Evolutionary conservation across 2,797 vertebrate species (phyloP).

Genomic region (Tokudaia tokunoshimensis): DNA sequence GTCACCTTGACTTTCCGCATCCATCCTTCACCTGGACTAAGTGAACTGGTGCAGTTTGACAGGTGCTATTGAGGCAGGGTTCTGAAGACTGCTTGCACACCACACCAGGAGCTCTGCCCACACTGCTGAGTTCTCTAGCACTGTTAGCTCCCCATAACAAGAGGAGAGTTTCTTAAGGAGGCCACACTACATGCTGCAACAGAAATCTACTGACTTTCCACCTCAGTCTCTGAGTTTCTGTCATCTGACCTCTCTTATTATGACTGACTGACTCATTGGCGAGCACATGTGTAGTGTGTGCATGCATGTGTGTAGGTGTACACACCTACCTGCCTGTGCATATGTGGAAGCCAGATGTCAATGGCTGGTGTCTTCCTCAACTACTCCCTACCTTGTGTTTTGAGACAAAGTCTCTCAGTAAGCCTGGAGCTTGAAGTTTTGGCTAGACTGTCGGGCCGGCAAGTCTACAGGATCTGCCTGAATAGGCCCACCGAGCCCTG

Average conservation of each 20-base stretch:
- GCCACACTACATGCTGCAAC: not conserved
- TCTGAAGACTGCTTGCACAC: not conserved
- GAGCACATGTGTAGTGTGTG: not conserved
- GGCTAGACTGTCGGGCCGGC: not conserved
- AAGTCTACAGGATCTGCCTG: not conserved
- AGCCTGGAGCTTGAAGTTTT: not conserved
- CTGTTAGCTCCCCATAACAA: not conserved
- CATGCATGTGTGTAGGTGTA: not conserved
- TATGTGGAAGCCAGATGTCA: not conserved
- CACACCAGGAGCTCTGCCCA: not conserved
- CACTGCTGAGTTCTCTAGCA: not conserved
- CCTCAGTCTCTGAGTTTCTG: constrained; percentile 37
- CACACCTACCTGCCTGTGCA: not conserved
- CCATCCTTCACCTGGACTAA: not conserved
- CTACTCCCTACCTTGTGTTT: not conserved
- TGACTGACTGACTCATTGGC: not conserved
- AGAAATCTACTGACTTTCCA: constrained; percentile 49
- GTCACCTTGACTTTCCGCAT: not conserved
- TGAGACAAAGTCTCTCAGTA: not conserved
- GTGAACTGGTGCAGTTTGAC: not conserved
- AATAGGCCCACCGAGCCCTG: not conserved
- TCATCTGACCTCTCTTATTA: constrained; percentile 41
- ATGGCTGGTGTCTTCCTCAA: not conserved
- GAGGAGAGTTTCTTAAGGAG: not conserved
- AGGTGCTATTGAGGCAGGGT: not conserved